Conservation (phyloP, 2,888 invertebrate species). For the Sarcophaga subvicina region DNA sequence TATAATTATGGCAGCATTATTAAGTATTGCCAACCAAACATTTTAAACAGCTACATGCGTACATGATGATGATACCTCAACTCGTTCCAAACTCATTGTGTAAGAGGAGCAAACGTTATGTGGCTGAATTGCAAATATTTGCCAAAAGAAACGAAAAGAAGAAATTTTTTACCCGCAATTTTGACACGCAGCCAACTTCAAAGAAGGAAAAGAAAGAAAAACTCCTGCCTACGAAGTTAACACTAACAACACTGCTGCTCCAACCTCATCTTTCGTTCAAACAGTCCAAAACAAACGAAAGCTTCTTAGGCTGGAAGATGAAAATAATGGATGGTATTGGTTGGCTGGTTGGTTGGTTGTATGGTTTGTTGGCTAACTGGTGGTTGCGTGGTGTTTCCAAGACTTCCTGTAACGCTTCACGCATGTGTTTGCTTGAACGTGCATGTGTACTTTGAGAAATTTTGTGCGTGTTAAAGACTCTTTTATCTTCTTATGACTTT, state of each 20-base stretch:
- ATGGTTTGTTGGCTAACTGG: background rate
- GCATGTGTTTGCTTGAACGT: slow-evolving; percentile 1
- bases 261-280: background rate
- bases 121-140: background rate
- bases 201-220: slow-evolving; percentile 8
- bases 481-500: slow-evolving; percentile 62
- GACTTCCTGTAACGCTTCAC: slow-evolving; percentile 57
- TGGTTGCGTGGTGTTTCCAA: slow-evolving; percentile 65
- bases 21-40: background rate
- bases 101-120: background rate
- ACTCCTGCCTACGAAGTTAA: slow-evolving; percentile 48
- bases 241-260: background rate
- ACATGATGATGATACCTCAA: too few species aligned
- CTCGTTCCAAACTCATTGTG: too few species aligned
- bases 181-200: slow-evolving; percentile 65
- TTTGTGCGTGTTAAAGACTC: slow-evolving; percentile 66
- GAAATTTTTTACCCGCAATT: slow-evolving; percentile 59
- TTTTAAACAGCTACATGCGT: too few species aligned
- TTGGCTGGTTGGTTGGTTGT: background rate
- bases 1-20: slow-evolving; percentile 16
- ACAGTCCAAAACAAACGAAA: slow-evolving; percentile 6
- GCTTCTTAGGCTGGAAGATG: slow-evolving; percentile 39
- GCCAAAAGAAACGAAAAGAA: slow-evolving; percentile 20
- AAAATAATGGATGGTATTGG: slow-evolving; percentile 11
- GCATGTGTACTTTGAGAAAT: slow-evolving; percentile 61